A percentile compares a stretch with the other conserved stretches of the same genome.
Evolutionary conservation across 35 echinoderm and acorn worm genomes (phyloP).

Genomic region (Holothuria glaberrima): DNA sequence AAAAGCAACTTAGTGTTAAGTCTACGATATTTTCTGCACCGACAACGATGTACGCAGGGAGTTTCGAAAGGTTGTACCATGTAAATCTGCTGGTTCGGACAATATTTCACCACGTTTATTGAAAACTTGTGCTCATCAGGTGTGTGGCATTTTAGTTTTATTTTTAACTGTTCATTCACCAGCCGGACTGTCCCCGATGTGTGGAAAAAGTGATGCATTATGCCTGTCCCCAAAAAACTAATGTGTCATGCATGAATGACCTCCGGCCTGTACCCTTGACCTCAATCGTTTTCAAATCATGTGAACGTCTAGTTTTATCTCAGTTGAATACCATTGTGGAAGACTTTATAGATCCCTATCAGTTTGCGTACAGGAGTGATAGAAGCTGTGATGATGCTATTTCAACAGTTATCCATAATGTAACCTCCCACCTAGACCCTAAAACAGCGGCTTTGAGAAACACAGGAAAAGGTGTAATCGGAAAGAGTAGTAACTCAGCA

Average conservation of each 20-base stretch:
- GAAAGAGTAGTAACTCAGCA: too few species aligned
- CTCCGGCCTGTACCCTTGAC: slow-evolving; percentile 67
- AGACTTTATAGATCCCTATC: slow-evolving; percentile 27
- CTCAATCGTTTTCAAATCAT: too few species aligned
- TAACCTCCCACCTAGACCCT: too few species aligned
- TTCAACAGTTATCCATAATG: too few species aligned
- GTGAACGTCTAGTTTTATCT: slow-evolving; percentile 54
- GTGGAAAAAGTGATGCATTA: slow-evolving; percentile 52
- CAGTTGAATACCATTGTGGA: slow-evolving; percentile 15
- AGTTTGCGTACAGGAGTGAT: slow-evolving; percentile 19
- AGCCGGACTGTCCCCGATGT: neutral
- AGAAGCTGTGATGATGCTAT: too few species aligned
- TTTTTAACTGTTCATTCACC: slow-evolving; percentile 39
- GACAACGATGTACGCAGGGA: neutral
- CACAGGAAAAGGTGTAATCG: too few species aligned
- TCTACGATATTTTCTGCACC: neutral
- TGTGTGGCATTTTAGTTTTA: slow-evolving; percentile 43
- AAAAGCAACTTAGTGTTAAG: too few species aligned
- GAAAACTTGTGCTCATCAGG: slow-evolving; percentile 36
- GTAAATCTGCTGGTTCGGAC: slow-evolving; percentile 42
- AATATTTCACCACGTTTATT: slow-evolving; percentile 10
- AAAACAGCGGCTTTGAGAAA: too few species aligned
- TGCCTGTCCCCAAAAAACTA: slow-evolving; percentile 59
- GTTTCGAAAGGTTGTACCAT: slow-evolving; percentile 11
- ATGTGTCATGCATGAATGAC: slow-evolving; percentile 68